A percentile compares a stretch with the other conserved stretches of the same genome.
phyloP scores from a whole-genome alignment of 2,888 invertebrate species.

The Ochlodes sylvanus region DNA sequence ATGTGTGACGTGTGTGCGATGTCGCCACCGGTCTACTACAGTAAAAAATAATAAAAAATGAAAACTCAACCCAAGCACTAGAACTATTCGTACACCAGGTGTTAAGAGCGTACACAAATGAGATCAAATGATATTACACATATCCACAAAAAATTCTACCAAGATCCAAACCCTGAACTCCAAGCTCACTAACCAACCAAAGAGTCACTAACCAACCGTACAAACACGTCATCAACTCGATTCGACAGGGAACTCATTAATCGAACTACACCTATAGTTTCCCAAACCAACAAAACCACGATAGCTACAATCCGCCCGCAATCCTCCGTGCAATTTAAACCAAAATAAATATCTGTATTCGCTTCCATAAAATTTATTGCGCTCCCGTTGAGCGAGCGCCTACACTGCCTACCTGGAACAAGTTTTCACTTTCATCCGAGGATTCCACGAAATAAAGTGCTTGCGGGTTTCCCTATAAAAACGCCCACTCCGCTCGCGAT shows the following conservation, averaged over 20 bases:
- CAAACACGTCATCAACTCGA: background rate
- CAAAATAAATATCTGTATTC: slow-evolving; percentile 37
- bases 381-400: slow-evolving; percentile 25
- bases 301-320: slow-evolving; percentile 18
- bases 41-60: no score
- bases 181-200: no score
- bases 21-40: no score
- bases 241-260: background rate
- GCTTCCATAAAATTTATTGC: slow-evolving; percentile 32
- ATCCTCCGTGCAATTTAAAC: slow-evolving; percentile 21
- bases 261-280: background rate
- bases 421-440: slow-evolving; percentile 39
- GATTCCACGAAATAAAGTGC: slow-evolving; percentile 35
- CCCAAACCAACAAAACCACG: slow-evolving; percentile 6
- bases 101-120: no score
- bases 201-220: no score
- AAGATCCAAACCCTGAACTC: no score
- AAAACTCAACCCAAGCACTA: no score
- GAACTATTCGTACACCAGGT: no score
- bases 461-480: slow-evolving; percentile 37
- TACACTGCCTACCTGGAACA: slow-evolving; percentile 28
- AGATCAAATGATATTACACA: no score
- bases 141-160: no score
- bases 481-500: slow-evolving; percentile 25
- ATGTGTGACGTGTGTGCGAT: no score